These are phyloP conservation scores for Alectoris magna DNA, from an alignment of 2,797 vertebrate species.

Conservation along the genomic window DNA sequence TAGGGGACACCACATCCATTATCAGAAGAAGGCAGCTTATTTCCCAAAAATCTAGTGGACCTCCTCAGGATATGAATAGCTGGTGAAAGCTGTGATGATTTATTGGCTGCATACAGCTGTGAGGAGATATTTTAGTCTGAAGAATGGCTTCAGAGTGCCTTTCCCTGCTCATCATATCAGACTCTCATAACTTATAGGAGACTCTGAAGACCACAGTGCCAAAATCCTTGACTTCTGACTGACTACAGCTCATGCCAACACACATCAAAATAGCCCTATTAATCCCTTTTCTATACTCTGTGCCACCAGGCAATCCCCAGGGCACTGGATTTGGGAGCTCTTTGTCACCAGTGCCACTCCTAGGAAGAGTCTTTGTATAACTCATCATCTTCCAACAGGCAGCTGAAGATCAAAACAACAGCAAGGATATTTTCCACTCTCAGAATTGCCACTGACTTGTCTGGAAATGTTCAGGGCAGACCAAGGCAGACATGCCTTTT, in stretches of 20 bases:
- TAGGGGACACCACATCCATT: fast-evolving
- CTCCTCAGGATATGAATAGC: neutral
- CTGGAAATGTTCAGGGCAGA: neutral
- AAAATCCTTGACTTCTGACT: neutral
- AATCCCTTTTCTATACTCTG: neutral
- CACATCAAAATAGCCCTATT: neutral
- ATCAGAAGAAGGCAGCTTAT: neutral
- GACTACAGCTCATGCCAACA: neutral
- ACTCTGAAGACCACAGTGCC: neutral
- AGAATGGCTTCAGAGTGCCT: neutral
- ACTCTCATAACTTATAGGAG: neutral
- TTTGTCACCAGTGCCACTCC: neutral
- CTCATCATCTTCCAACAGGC: neutral
- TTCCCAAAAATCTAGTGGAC: neutral
- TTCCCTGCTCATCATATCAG: neutral
- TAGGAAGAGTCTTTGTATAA: neutral
- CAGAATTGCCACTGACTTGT: neutral
- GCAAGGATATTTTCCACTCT: neutral
- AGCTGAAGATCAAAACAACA: neutral
- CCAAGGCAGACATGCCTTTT: neutral
- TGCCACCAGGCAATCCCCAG: neutral
- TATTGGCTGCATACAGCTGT: neutral
- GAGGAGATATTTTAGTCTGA: neutral
- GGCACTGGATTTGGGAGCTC: neutral
- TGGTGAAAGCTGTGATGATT: neutral